These are phyloP conservation scores for Eristalis pertinax DNA, from an alignment of 2,888 invertebrate genomes.

Conservation along the genomic window DNA sequence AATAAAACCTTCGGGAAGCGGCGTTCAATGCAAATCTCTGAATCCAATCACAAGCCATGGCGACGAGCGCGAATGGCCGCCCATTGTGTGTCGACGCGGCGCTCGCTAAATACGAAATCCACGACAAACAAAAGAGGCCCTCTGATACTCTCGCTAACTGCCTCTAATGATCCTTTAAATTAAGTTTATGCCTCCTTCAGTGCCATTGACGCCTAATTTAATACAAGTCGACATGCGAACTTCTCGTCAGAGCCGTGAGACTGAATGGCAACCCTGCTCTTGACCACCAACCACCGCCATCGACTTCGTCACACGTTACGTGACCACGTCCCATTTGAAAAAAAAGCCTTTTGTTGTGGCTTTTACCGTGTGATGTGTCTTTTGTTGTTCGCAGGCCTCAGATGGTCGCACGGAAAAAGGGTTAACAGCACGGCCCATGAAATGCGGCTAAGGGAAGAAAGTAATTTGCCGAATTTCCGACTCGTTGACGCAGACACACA, in stretches of 20 bases:
- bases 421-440: slow-evolving; percentile 49
- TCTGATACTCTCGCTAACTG: slow-evolving; percentile 53
- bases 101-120: slow-evolving; percentile 45
- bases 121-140: slow-evolving; percentile 40
- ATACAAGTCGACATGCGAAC: slow-evolving; percentile 62
- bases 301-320: slow-evolving; percentile 45
- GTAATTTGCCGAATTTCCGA: slow-evolving; percentile 61
- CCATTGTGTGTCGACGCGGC: slow-evolving; percentile 9
- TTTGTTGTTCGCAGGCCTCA: slow-evolving; percentile 35
- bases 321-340: slow-evolving; percentile 67
- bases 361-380: slow-evolving; percentile 55
- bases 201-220: slow-evolving; percentile 69
- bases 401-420: slow-evolving; percentile 41
- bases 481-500: slow-evolving; percentile 33
- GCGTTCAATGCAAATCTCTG: slow-evolving; percentile 58
- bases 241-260: neutral
- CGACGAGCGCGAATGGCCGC: neutral
- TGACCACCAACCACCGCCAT: slow-evolving; percentile 44
- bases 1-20: slow-evolving; percentile 53
- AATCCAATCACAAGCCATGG: slow-evolving; percentile 53
- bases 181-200: slow-evolving; percentile 64
- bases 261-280: slow-evolving; percentile 19
- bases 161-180: slow-evolving; percentile 68
- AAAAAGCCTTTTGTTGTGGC: slow-evolving; percentile 49
- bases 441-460: slow-evolving; percentile 28